Conservation (phyloP, 2,888 invertebrate genomes). For the Thereva unica region DNA sequence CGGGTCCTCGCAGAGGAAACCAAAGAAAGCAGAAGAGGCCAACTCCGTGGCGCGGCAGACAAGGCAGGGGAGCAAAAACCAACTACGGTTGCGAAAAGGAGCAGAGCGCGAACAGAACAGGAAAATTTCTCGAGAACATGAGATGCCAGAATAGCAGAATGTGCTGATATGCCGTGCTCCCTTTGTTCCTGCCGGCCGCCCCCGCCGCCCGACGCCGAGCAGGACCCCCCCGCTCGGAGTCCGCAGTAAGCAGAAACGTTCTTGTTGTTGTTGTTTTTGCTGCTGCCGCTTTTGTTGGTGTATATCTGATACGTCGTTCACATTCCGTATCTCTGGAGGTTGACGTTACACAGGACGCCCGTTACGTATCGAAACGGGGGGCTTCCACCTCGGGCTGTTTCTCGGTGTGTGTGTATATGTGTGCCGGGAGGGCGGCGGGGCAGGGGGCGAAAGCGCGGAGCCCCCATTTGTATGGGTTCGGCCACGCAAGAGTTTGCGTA, state of each 20-base stretch:
- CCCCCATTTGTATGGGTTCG: conserved; percentile 30
- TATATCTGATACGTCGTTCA: conserved; percentile 4
- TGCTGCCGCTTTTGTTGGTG: conserved; percentile 1
- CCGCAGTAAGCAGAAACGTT: not conserved
- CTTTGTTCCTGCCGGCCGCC: conserved; percentile 15
- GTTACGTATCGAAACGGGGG: conserved; percentile 4
- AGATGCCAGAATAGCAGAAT: conserved; percentile 21
- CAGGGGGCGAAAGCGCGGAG: conserved; percentile 1
- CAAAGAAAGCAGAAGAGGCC: conserved; percentile 9
- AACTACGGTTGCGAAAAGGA: conserved; percentile 5
- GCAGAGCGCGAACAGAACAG: conserved; percentile 20
- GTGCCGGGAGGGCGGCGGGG: too few species aligned
- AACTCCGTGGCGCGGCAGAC: conserved; percentile 9
- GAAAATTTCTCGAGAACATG: conserved; percentile 19
- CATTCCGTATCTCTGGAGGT: conserved; percentile 9
- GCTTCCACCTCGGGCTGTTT: conserved; percentile 17
- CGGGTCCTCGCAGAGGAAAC: not conserved
- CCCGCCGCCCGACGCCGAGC: not conserved
- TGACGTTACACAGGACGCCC: conserved; percentile 6
- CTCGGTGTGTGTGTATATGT: not conserved
- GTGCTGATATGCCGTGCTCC: conserved; percentile 13
- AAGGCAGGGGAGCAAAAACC: conserved; percentile 20
- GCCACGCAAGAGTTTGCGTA: conserved; percentile 55
- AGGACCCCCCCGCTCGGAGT: not conserved
- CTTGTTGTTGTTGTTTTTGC: conserved; percentile 14